Evolutionary conservation across 2,888 invertebrate species (phyloP), one percentile per base, ranked within the genome.

Genomic region (Cantharis lateralis): DNA sequence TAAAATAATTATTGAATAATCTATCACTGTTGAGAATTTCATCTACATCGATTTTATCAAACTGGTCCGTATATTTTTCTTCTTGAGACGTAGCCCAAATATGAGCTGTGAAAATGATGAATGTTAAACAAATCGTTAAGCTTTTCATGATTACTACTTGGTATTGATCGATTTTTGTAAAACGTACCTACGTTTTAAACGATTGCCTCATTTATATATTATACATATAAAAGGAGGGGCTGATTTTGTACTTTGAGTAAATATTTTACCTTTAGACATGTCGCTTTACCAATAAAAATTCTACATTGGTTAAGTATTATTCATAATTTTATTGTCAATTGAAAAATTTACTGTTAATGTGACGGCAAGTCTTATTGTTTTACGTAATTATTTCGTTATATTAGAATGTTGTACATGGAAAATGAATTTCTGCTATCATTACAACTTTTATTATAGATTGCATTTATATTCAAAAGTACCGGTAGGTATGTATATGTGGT

Each of bases 21-120:
- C 94, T 90, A 15, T 92, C 91, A 86, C 92, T 95, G 4, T 83
- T 85, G 15, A 95, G 86, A 78, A 95, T 91, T 84, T 93, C 92
- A 71, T 94, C 91, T 74, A 95, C 70, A 85, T 95, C 89, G 73
- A 95, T 88, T 84, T 93, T 92, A 85, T 94, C 94, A 83, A 92
- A 95, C 82, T 92, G 93, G 75, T 72, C 70, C 15, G 83, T 82
- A 84, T 94, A 94, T 16, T 86, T 80, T 11, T 81, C 82, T 74
- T 82, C 70, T 18, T 18, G 9, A 13, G 81, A 80, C 24, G 20
- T 75, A 10, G 81, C 81, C 64, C 20, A 66, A n/a, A 7, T n/a
- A n/a, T 48, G n/a, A 48, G n/a, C 9, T n/a, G n/a, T 48, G 9
- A 48, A 48, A n/a, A 48, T 48, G 48, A 48, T n/a, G 9, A 32